These are phyloP conservation scores for Pocillopora meandrina DNA, from an alignment of 92 coral and sea anemone species.

Conservation along the genomic window DNA sequence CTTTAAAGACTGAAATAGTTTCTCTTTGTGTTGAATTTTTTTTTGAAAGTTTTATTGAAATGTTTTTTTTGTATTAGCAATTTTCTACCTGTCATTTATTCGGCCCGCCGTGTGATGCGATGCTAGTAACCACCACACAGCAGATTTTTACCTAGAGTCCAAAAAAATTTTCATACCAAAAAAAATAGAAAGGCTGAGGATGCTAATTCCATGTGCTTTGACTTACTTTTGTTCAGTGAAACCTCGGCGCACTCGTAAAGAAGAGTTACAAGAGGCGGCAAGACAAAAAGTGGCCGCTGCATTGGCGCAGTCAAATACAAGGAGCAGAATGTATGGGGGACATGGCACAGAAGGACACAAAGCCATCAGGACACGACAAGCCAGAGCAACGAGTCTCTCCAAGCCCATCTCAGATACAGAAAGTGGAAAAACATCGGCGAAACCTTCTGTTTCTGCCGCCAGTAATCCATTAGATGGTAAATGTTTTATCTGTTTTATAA, in stretches of 20 bases:
- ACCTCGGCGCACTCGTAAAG: constrained; percentile 81
- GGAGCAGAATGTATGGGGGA: constrained; percentile 43
- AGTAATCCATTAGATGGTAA: constrained; percentile 49
- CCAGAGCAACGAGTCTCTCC: constrained; percentile 29
- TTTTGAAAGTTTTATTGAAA: too few relatives aligned
- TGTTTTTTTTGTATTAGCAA: too few relatives aligned
- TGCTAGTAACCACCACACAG: background rate
- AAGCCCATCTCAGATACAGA: constrained; percentile 52
- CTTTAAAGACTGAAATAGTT: too few relatives aligned
- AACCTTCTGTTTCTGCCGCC: constrained; percentile 23
- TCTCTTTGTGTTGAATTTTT: too few relatives aligned
- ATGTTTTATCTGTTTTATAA: background rate
- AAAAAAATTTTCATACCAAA: background rate
- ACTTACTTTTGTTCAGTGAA: constrained; percentile 43
- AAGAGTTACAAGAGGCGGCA: constrained; percentile 78
- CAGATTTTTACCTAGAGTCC: background rate
- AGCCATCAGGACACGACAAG: constrained; percentile 44
- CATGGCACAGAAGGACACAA: constrained; percentile 55
- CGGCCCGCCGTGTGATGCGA: too few relatives aligned
- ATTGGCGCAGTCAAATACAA: constrained; percentile 39
- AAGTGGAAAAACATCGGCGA: constrained; percentile 33
- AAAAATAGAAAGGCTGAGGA: too few relatives aligned
- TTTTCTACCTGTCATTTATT: too few relatives aligned
- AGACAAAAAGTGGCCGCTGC: constrained; percentile 56
- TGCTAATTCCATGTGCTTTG: background rate